phyloP scores from a whole-genome alignment of 2,113 vertebrate genomes.

The Gila orcuttii region DNA sequence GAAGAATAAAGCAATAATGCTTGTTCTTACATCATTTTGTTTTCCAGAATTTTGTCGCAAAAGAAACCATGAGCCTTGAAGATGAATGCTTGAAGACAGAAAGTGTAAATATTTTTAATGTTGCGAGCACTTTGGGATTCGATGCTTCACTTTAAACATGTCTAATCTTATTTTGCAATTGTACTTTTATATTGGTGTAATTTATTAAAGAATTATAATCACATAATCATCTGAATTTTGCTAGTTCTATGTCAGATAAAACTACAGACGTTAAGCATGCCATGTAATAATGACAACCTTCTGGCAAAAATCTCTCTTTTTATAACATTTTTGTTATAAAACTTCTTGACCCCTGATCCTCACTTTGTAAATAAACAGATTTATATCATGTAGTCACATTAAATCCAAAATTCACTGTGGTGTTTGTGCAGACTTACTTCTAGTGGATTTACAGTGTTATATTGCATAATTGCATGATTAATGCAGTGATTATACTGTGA shows the following conservation, averaged over 20 bases:
- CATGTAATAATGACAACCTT: background rate
- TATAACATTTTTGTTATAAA: background rate
- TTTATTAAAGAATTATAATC: background rate
- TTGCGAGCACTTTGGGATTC: background rate
- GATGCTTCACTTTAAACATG: background rate
- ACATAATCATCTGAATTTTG: background rate
- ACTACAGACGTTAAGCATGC: background rate
- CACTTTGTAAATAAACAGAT: background rate
- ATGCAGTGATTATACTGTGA: background rate
- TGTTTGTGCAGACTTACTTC: background rate
- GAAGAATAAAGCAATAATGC: background rate
- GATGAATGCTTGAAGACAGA: conserved; percentile 40
- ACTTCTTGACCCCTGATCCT: background rate
- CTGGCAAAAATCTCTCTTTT: background rate
- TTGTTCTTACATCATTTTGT: conserved; percentile 7
- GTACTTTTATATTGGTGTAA: conserved; percentile 28
- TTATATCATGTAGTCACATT: background rate
- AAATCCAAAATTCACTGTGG: background rate
- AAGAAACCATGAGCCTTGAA: conserved; percentile 42
- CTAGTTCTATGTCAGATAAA: background rate
- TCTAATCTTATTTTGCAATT: background rate
- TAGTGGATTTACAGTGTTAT: background rate
- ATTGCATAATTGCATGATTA: background rate
- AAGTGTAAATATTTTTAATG: conserved; percentile 32
- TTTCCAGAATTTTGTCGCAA: conserved; percentile 47